Evolutionary conservation across 2,113 vertebrate genomes (phyloP).

Genomic region (Lepisosteus osseus): DNA sequence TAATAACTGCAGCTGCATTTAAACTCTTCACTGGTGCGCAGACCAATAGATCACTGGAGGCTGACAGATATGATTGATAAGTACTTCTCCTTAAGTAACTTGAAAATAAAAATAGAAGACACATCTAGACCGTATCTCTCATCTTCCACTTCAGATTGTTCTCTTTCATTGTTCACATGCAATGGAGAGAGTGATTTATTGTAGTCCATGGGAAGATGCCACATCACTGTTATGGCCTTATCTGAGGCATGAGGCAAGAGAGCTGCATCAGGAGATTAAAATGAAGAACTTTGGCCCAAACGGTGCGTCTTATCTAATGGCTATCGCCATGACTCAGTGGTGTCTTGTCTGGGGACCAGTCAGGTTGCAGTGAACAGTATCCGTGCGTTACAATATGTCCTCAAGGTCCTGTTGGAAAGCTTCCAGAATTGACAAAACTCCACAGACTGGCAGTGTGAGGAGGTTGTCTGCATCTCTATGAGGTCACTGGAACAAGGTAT

Average conservation of each 20-base stretch:
- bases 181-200: neutral
- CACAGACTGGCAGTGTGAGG: no score
- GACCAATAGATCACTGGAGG: conserved; percentile 18
- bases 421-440: neutral
- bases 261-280: conserved; percentile 4
- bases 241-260: neutral
- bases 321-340: neutral
- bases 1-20: neutral
- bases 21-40: conserved; percentile 11
- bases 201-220: neutral
- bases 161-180: neutral
- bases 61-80: conserved; percentile 4
- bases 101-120: conserved; percentile 19
- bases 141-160: neutral
- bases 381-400: neutral
- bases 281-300: neutral
- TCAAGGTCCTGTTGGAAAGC: neutral
- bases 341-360: neutral
- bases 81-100: conserved; percentile 12
- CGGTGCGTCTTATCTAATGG: conserved; percentile 10
- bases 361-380: neutral
- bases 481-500: neutral
- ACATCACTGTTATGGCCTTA: neutral
- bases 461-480: neutral
- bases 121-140: conserved; percentile 14